Evolutionary conservation across 2,113 vertebrate species (phyloP).

Genomic region (Notothenia rossii): DNA sequence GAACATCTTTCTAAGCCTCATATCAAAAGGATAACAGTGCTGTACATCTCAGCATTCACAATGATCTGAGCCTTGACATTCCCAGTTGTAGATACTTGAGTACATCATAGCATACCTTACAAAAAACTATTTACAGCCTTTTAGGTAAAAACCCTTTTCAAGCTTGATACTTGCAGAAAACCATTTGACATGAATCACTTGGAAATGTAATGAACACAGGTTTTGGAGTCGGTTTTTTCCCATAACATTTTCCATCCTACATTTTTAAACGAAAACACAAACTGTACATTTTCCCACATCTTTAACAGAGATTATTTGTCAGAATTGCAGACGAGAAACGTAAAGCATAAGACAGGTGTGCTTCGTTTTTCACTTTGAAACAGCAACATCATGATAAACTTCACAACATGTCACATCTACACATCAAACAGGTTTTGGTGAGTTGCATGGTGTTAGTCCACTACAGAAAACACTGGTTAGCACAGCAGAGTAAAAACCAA

Average conservation of each 20-base stretch:
- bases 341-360: not conserved
- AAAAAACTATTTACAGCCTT: not conserved
- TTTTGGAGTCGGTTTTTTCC: too few species aligned
- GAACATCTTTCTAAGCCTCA: not conserved
- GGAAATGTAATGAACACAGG: too few species aligned
- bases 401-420: not conserved
- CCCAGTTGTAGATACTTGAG: not conserved
- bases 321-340: not conserved
- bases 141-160: not conserved
- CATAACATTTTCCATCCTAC: too few species aligned
- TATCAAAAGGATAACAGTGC: not conserved
- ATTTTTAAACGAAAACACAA: too few species aligned
- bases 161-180: too few species aligned
- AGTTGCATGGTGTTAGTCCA: not conserved
- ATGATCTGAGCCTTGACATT: not conserved
- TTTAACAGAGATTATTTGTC: not conserved
- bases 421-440: not conserved
- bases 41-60: not conserved
- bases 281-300: not conserved
- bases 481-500: not conserved
- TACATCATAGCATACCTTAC: not conserved
- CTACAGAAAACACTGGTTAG: conserved; percentile 20
- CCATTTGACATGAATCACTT: too few species aligned
- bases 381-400: not conserved
- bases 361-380: not conserved